A percentile compares a stretch with the other conserved stretches of the same genome.
These are phyloP conservation scores for Styela clava DNA, from an alignment of 23 tunicate genomes.

Conservation along the genomic window DNA sequence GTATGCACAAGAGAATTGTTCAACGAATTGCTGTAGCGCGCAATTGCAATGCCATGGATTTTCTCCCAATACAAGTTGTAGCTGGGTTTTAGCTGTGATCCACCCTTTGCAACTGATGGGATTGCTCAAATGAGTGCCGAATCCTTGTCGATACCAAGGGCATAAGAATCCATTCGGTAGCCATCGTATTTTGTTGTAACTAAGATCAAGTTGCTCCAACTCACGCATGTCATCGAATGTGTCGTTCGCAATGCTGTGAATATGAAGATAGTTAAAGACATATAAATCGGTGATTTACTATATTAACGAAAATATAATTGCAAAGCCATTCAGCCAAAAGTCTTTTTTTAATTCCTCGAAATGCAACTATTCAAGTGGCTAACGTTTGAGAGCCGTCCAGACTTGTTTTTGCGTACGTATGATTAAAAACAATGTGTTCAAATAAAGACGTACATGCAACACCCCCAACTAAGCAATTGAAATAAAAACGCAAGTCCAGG, in stretches of 20 bases:
- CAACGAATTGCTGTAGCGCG: conserved; percentile 31
- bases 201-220: conserved; percentile 41
- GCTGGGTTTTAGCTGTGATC: background rate
- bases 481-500: too few species aligned
- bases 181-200: conserved; percentile 30
- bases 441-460: too few species aligned
- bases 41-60: conserved; percentile 65
- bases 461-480: too few species aligned
- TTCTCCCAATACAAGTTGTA: conserved; percentile 17
- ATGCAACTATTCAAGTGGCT: too few species aligned
- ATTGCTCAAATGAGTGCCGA: background rate
- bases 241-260: conserved; percentile 36
- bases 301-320: too few species aligned
- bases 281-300: too few species aligned
- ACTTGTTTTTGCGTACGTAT: too few species aligned
- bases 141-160: conserved; percentile 34
- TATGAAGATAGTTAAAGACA: too few species aligned
- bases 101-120: background rate
- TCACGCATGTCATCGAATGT: conserved; percentile 31
- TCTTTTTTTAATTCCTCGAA: too few species aligned
- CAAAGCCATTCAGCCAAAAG: too few species aligned
- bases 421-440: too few species aligned
- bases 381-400: too few species aligned
- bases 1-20: conserved; percentile 28
- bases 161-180: conserved; percentile 36